Evolutionary conservation across 2,113 vertebrate genomes (phyloP).

Genomic region (Syngnathoides biaculeatus): DNA sequence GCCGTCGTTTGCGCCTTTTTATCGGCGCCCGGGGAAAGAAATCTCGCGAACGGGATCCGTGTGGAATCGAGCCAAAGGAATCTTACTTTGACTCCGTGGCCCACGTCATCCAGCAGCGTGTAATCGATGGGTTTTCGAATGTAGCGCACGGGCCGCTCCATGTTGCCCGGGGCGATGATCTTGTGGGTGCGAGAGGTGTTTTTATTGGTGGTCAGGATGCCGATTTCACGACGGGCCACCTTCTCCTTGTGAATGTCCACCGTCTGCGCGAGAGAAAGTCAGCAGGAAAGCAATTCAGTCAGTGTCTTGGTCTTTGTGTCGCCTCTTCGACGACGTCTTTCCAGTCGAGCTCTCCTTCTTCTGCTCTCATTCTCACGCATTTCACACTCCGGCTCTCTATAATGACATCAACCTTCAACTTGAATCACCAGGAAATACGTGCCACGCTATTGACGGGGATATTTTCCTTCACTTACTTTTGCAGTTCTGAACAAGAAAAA

Average conservation of each 20-base stretch:
- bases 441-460: too few species aligned
- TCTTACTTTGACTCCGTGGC: constrained; percentile 97
- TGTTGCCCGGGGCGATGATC: constrained; percentile 97
- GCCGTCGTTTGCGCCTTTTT: too few species aligned
- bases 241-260: constrained; percentile 99
- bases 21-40: constrained; percentile 13
- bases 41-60: background rate
- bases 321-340: too few species aligned
- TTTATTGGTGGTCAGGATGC: constrained; percentile 98
- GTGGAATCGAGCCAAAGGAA: background rate
- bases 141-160: constrained; percentile 97
- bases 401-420: too few species aligned
- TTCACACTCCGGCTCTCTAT: too few species aligned
- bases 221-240: constrained; percentile 96
- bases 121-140: constrained; percentile 99
- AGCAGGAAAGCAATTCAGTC: background rate
- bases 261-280: constrained; percentile 72
- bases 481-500: too few species aligned
- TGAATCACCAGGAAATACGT: too few species aligned
- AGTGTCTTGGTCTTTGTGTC: background rate
- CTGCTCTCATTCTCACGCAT: too few species aligned
- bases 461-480: too few species aligned
- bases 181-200: constrained; percentile 99
- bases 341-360: too few species aligned
- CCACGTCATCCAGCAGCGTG: constrained; percentile 97